Evolutionary conservation across 1,140 invertebrate genomes (phyloP), one percentile per base, ranked within the genome.

Genomic region (Phocides pigmalion): DNA sequence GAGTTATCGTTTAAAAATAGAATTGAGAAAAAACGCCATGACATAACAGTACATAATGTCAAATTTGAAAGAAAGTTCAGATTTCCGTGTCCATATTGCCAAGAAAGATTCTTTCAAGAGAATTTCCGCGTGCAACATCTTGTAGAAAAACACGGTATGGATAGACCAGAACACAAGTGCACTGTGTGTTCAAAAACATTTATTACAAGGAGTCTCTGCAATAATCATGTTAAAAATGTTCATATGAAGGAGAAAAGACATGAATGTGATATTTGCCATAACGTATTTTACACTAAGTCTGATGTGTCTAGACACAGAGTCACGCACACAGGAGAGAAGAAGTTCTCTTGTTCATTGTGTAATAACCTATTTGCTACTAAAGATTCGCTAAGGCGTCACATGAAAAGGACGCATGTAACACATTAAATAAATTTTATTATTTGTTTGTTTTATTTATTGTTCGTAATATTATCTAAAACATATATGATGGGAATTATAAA

Each of bases 161-260:
- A 41, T 0, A 79, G 67, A 56, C 88, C 88, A 0, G 81, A 87
- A 6, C 66, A 80, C 20, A 82, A 72, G 44, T 90, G 88, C 68
- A 6, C 44, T 0, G 28, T 85, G 11, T 90, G 88, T 46, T 28
- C 37, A 0, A 90, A 90, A 72, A 51, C 53, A 0, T 90, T 84
- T 62, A 74, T 90, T 15, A 90, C 88, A 0, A 72, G 67, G 5
- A 82, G 85, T 58, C 53, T 90, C 1, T 69, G 81, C 17, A 90
- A 87, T 61, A 88, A 84, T 70, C 88, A 90, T 35, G 35, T 82
- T 4, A 83, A 81, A 50, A 79, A 66, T 41, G 86, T 87, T 0
- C 88, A 90, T 58, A 81, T 73, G 58, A 90, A 88, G 39, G 85
- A 90, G 41, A 87, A 78, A 41, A 84, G 74, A 39, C 76, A 84